Evolutionary conservation across 2,797 vertebrate species (phyloP), one percentile per base, ranked within the genome.

Genomic region (Coluber constrictor): DNA sequence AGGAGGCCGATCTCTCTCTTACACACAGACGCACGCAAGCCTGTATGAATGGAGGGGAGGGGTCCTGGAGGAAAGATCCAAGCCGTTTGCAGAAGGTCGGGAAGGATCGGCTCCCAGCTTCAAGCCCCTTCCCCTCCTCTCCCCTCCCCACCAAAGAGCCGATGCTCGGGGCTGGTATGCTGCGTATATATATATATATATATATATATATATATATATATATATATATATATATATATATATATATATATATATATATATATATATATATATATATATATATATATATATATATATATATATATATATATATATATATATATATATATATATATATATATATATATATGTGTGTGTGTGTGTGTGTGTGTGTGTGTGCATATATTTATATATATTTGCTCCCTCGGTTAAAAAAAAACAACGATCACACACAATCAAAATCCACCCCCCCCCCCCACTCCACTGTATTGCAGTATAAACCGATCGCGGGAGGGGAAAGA

Each of bases 391-490:
- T 18, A 6, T 5, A 10, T 11, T 1, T 27, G 29, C 37, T 32
- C 15, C 7, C 43, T 12, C n/a, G 5, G 51, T n/a, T 4, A 18
- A 47, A 54, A 37, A n/a, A 23, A 37, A 59, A 59, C 23, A 2
- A 2, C 32, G 12, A 66, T 37, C 16, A 18, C 32, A 37, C 57
- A 59, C 55, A 56, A 51, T 51, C 47, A 37, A 37, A 37, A 37
- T 37, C 37, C 37, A 37, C 1, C 37, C 37, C 37, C 37, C 37
- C 37, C 37, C 43, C 4, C 47, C 70, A n/a, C n/a, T n/a, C n/a
- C n/a, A 23, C 23, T 83, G 86, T 66, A 89, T 95, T 93, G 92
- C 90, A 95, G 86, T 91, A 92, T 66, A 92, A 90, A 93, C 90
- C 70, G 63, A 93, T 87, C 93, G 91, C 90, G 95, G 63, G 63